These are phyloP conservation scores for Grammomys surdaster DNA, from an alignment of 2,113 vertebrate species.

Conservation along the genomic window DNA sequence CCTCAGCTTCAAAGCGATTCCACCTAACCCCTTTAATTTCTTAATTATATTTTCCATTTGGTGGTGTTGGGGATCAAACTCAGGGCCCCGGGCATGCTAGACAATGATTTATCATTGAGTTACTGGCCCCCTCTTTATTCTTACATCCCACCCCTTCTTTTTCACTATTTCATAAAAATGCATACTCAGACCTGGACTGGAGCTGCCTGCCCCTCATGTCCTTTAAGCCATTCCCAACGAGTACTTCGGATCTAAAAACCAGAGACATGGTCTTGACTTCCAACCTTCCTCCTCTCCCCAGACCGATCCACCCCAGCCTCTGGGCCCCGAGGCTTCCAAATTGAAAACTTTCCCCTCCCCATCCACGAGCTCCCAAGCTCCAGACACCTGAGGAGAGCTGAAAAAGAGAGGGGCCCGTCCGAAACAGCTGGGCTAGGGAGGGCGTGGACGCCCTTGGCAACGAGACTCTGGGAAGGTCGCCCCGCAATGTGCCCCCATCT, in stretches of 20 bases:
- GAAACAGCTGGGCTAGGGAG: conserved; percentile 20
- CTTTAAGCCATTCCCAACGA: background rate
- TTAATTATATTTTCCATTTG: background rate
- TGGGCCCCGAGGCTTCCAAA: background rate
- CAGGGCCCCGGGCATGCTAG: background rate
- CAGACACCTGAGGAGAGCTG: background rate
- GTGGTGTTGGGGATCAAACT: too few relatives aligned
- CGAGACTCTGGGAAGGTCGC: conserved; percentile 37
- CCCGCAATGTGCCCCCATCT: background rate
- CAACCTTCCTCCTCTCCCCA: background rate
- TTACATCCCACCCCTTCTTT: background rate
- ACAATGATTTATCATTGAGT: background rate
- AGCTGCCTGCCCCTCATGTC: background rate
- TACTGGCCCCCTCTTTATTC: background rate
- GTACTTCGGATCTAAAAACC: background rate
- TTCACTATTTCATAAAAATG: background rate
- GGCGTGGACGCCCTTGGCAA: conserved; percentile 70
- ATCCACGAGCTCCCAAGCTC: background rate
- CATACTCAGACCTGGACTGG: background rate
- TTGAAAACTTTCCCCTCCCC: conserved; percentile 47
- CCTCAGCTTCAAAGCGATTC: background rate
- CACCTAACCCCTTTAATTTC: background rate
- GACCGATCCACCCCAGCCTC: background rate
- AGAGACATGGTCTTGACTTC: background rate
- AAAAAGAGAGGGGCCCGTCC: background rate